Conservation (phyloP, 2,888 invertebrate species). For the Ochropleura plecta region DNA sequence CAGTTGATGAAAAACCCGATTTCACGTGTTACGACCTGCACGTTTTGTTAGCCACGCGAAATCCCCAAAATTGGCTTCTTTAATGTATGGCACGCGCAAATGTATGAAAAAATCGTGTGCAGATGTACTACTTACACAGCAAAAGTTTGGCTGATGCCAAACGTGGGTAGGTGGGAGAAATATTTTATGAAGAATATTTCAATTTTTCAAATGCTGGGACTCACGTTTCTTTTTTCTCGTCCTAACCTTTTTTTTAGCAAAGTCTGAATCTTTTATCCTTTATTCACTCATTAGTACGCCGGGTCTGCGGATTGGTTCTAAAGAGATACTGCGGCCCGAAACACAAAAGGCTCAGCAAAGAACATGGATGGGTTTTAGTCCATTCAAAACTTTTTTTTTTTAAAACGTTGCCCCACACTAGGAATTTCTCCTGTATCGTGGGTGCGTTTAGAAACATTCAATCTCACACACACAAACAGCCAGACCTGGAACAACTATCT, state of each 20-base stretch:
- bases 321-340: too few species aligned
- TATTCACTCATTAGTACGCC: slow-evolving; percentile 13
- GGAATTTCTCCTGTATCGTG: too few species aligned
- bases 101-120: slow-evolving; percentile 69
- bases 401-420: too few species aligned
- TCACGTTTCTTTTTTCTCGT: slow-evolving; percentile 14
- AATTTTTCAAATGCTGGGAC: slow-evolving; percentile 39
- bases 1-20: slow-evolving; percentile 54
- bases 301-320: too few species aligned
- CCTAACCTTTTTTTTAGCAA: slow-evolving; percentile 13
- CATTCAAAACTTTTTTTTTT: too few species aligned
- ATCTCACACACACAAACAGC: too few species aligned
- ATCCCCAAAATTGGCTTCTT: slow-evolving; percentile 76
- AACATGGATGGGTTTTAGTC: too few species aligned
- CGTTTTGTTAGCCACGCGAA: slow-evolving; percentile 69
- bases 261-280: slow-evolving; percentile 10
- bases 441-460: too few species aligned
- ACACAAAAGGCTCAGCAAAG: too few species aligned
- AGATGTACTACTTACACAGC: slow-evolving; percentile 66
- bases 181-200: slow-evolving; percentile 46
- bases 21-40: slow-evolving; percentile 60
- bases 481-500: too few species aligned
- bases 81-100: slow-evolving; percentile 72
- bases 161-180: slow-evolving; percentile 43
- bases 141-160: slow-evolving; percentile 61